Percentiles rank a stretch among this genome's conserved stretches.
Evolutionary conservation across 2,888 invertebrate genomes (phyloP).

Genomic region (Epiperipatus broadwayi): DNA sequence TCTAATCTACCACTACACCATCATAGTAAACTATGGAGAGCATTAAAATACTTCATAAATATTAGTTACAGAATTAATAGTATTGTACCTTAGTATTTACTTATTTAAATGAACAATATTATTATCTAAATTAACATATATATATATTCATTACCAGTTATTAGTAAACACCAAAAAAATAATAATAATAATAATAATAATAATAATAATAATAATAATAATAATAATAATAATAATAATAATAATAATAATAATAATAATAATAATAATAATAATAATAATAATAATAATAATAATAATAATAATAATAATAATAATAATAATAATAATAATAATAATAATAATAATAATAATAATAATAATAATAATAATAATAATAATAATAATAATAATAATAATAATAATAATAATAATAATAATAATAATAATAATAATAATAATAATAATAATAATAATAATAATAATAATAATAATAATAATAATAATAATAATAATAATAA

Average conservation of each 20-base stretch:
- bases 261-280: constrained; percentile 16
- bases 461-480: constrained; percentile 18
- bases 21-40: too few species aligned
- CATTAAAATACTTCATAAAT: too few species aligned
- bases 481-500: constrained; percentile 17
- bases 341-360: constrained; percentile 17
- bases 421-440: constrained; percentile 18
- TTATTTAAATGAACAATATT: too few species aligned
- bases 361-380: constrained; percentile 17
- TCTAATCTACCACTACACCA: too few species aligned
- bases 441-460: constrained; percentile 17
- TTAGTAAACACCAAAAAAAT: constrained; percentile 4
- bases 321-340: constrained; percentile 17
- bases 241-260: constrained; percentile 33
- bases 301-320: constrained; percentile 16
- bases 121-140: too few species aligned
- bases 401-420: constrained; percentile 18
- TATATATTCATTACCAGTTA: too few species aligned
- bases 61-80: too few species aligned
- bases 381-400: constrained; percentile 16
- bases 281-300: constrained; percentile 16
- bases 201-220: constrained; percentile 7
- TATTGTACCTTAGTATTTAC: too few species aligned
- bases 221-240: constrained; percentile 36
- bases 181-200: constrained; percentile 7